Evolutionary conservation across 2,888 invertebrate species (phyloP), one percentile per base, ranked within the genome.

Genomic region (Drosophila kanekoi): DNA sequence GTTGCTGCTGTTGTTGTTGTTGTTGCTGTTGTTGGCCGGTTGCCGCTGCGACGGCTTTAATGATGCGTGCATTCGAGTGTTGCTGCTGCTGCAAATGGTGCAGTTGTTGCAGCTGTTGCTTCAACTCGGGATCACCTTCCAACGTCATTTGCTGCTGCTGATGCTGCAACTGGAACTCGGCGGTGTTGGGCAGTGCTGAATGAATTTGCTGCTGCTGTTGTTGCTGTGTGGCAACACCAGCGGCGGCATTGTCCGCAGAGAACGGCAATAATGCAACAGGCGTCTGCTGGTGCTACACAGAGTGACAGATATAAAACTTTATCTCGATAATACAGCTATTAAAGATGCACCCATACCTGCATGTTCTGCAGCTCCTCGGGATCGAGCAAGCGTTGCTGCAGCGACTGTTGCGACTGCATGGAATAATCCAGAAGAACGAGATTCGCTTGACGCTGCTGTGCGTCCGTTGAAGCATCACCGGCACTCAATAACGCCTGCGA

Each of bases 341-440:
- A 41, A 4, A 33, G 4, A 6, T 4, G 20, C 18, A 43, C 1
- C 0, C 67, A 62, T 75, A 92, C 92, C 90, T 92, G 92, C 78
- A 92, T 72, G 79, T 90, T 90, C 68, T 91, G 92, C 69, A 92
- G 70, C 83, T 92, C 91, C 56, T 91, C 92, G 62, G 93, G 92
- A 79, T 93, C 93, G 18, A 88, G 83, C 51, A 92, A 90, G 51
- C 92, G 92, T 72, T 93, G 92, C 58, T 92, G 91, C 33, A 92
- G 87, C 58, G 71, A 44, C 13, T 92, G 93, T 56, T 93, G 89
- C 23, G 84, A 93, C 76, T 93, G 93, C 79, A 93, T 89, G 58
- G 93, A 92, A 74, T 92, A 92, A 61, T 92, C 92, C 20, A 93
- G 82, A 10, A 92, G 84, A 43, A 92, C 79, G 71, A 91, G 91